Conservation (phyloP, 2,888 invertebrate species). For the Psococerastis gibbosa region DNA sequence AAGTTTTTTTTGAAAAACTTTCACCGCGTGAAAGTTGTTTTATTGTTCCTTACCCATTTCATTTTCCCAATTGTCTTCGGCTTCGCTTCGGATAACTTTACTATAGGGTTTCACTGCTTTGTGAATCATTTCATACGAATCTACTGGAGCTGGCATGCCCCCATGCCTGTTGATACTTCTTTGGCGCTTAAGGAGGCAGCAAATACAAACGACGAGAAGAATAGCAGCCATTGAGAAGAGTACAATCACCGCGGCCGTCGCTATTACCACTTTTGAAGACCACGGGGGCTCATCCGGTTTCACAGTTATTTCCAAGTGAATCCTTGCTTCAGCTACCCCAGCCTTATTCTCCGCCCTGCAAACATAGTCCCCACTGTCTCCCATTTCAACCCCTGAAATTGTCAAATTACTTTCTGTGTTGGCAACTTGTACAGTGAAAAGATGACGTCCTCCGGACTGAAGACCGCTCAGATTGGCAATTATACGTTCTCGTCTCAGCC, state of each 20-base stretch:
- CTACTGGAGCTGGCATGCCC: constrained; percentile 26
- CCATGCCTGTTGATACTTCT: constrained; percentile 30
- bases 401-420: constrained; percentile 53
- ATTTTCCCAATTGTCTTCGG: constrained; percentile 23
- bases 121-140: constrained; percentile 55
- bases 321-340: constrained; percentile 52
- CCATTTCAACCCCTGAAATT: constrained; percentile 47
- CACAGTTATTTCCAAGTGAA: constrained; percentile 49
- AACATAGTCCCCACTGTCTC: constrained; percentile 56
- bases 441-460: constrained; percentile 31
- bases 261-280: background rate
- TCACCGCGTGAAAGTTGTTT: too few species aligned
- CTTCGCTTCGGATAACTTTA: background rate
- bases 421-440: constrained; percentile 44
- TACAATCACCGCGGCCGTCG: constrained; percentile 28
- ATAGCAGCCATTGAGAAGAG: constrained; percentile 45
- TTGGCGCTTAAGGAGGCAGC: constrained; percentile 37
- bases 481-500: constrained; percentile 49
- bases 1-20: too few species aligned
- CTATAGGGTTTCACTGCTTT: constrained; percentile 23
- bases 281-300: constrained; percentile 31
- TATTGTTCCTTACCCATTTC: background rate
- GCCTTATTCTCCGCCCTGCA: constrained; percentile 68
- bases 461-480: constrained; percentile 40
- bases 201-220: constrained; percentile 43